A percentile compares a stretch with the other conserved stretches of the same genome.
Evolutionary conservation across 2,888 invertebrate species (phyloP).

Genomic region (Pediacus dermestoides): DNA sequence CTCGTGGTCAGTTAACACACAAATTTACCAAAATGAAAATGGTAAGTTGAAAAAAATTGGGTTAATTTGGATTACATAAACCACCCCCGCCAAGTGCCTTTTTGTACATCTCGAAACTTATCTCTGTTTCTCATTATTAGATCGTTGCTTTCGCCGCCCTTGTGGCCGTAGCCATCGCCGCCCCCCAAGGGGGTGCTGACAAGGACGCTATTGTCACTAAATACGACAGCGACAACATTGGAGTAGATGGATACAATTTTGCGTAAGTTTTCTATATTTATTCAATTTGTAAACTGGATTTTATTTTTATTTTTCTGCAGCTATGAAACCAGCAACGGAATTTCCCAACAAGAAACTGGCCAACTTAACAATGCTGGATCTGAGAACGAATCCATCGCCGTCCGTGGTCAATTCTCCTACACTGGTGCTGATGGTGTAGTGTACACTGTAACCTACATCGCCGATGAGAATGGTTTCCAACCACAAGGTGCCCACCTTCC

Average conservation of each 20-base stretch:
- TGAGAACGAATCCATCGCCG: slow-evolving; percentile 61
- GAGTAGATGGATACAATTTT: slow-evolving; percentile 39
- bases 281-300: no score
- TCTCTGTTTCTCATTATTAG: slow-evolving; percentile 32
- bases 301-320: slow-evolving; percentile 50
- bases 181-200: slow-evolving; percentile 33
- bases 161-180: slow-evolving; percentile 35
- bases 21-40: slow-evolving; percentile 22
- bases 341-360: slow-evolving; percentile 60
- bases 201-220: slow-evolving; percentile 34
- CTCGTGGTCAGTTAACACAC: slow-evolving; percentile 17
- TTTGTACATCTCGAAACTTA: no score
- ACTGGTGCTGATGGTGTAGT: slow-evolving; percentile 60
- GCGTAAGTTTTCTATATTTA: slow-evolving; percentile 32
- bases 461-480: slow-evolving; percentile 61
- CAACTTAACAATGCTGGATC: slow-evolving; percentile 59
- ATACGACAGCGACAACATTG: slow-evolving; percentile 40
- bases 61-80: no score
- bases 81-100: no score
- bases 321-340: slow-evolving; percentile 64
- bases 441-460: slow-evolving; percentile 60
- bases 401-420: slow-evolving; percentile 62
- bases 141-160: slow-evolving; percentile 32
- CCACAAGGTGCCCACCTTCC: slow-evolving; percentile 52
- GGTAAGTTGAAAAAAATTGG: slow-evolving; percentile 17